These are phyloP conservation scores for Macrophya annulata DNA, from an alignment of 2,888 invertebrate species.

Conservation along the genomic window DNA sequence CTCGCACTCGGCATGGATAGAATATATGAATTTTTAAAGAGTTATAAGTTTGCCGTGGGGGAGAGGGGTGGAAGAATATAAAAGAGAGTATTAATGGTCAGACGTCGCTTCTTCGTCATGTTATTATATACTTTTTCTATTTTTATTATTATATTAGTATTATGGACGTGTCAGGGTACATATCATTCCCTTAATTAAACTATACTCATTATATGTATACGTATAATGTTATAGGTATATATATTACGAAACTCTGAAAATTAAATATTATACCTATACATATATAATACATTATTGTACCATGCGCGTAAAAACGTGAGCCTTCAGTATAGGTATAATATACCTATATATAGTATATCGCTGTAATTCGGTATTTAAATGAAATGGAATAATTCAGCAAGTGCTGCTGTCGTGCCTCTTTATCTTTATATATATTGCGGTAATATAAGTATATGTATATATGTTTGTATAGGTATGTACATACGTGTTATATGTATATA, in stretches of 20 bases:
- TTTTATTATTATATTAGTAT: neutral
- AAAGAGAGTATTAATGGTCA: neutral
- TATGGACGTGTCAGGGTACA: neutral
- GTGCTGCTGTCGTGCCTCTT: neutral
- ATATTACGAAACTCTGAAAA: no score
- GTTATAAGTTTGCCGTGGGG: neutral
- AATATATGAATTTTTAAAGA: neutral
- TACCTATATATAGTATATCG: neutral
- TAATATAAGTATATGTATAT: neutral
- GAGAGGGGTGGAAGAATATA: neutral
- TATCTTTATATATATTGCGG: conserved; percentile 17
- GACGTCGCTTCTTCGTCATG: neutral
- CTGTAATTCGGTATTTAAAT: neutral
- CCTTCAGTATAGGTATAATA: neutral
- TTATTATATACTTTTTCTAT: neutral
- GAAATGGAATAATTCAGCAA: conserved; percentile 7
- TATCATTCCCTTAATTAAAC: neutral
- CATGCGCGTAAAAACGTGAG: no score
- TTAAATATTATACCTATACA: no score
- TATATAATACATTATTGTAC: no score
- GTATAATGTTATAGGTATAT: no score
- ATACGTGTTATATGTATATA: no score
- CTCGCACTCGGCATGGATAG: neutral
- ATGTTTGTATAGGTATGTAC: no score
- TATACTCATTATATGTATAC: neutral